A percentile compares a stretch with the other conserved stretches of the same genome.
These are phyloP conservation scores for Triplophysa bombifrons DNA, from an alignment of 2,797 vertebrate genomes.

Conservation along the genomic window DNA sequence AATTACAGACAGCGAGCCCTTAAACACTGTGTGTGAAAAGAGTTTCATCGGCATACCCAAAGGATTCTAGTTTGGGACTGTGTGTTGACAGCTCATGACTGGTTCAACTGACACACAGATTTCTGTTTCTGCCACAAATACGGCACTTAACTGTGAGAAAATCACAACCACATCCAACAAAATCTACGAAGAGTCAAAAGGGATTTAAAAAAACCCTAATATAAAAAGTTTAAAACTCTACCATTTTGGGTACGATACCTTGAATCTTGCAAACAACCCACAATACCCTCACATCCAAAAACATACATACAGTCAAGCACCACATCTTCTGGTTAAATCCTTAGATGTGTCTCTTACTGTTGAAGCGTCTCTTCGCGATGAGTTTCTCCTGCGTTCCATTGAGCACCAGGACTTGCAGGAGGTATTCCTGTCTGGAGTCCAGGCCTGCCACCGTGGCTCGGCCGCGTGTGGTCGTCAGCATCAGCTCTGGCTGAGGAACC, in stretches of 20 bases:
- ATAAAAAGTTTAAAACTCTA: background rate
- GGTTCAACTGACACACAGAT: background rate
- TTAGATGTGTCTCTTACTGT: slow-evolving; percentile 79
- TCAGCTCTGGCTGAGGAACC: slow-evolving; percentile 89
- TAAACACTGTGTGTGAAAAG: slow-evolving; percentile 30
- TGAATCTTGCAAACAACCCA: too few species aligned
- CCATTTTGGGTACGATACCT: background rate
- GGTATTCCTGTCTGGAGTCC: slow-evolving; percentile 87
- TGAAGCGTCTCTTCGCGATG: slow-evolving; percentile 87
- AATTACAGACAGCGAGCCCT: slow-evolving; percentile 50
- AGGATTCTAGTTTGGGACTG: slow-evolving; percentile 4
- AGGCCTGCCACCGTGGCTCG: slow-evolving; percentile 91
- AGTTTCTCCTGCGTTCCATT: slow-evolving; percentile 83
- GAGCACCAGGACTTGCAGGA: slow-evolving; percentile 85
- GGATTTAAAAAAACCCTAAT: background rate
- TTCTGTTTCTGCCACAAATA: background rate
- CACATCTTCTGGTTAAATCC: background rate
- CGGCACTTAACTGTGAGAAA: background rate
- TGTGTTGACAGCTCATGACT: slow-evolving; percentile 21
- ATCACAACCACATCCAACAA: background rate
- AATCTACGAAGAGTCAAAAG: background rate
- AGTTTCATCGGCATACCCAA: slow-evolving; percentile 28
- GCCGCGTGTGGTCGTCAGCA: slow-evolving; percentile 91
- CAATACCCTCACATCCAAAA: background rate
- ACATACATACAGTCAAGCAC: too few species aligned